These are phyloP conservation scores for Actenoides lindsayi DNA, from an alignment of 2,113 vertebrate genomes.

Conservation along the genomic window DNA sequence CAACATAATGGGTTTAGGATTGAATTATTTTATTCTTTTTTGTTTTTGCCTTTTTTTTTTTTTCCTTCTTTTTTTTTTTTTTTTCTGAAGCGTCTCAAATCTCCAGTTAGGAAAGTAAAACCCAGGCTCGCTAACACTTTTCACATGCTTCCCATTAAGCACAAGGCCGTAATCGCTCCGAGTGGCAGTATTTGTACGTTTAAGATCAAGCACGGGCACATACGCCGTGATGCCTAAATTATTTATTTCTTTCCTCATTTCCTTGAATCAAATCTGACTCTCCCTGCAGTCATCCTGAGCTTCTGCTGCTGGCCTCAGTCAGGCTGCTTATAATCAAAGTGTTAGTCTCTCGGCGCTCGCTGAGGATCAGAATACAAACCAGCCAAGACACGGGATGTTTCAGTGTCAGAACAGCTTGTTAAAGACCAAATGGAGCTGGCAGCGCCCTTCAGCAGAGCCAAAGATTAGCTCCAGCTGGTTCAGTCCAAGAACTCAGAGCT, in stretches of 20 bases:
- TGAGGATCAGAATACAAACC: not conserved
- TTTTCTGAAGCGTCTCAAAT: not conserved
- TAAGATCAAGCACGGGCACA: not conserved
- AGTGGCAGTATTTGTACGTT: not conserved
- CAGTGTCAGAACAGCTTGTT: not conserved
- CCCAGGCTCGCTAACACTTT: not conserved
- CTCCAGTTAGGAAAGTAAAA: not conserved
- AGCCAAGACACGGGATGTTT: not conserved
- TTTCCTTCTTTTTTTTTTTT: not conserved
- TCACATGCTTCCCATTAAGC: slow-evolving; percentile 9
- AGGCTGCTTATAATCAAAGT: not conserved
- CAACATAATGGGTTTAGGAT: too few relatives aligned
- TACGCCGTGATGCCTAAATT: not conserved
- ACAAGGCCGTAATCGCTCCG: not conserved
- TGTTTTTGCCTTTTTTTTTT: too few relatives aligned
- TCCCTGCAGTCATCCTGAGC: not conserved
- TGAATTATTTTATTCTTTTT: too few relatives aligned
- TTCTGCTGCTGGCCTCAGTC: not conserved
- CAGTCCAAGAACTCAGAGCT: not conserved
- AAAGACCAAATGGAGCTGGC: not conserved
- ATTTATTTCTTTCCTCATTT: not conserved
- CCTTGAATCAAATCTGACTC: not conserved
- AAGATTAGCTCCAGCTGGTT: not conserved
- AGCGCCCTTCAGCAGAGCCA: not conserved
- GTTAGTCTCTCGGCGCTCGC: not conserved